Base-by-base conservation (phyloP, 1,140 invertebrate species). In the Eueides isabella region DNA sequence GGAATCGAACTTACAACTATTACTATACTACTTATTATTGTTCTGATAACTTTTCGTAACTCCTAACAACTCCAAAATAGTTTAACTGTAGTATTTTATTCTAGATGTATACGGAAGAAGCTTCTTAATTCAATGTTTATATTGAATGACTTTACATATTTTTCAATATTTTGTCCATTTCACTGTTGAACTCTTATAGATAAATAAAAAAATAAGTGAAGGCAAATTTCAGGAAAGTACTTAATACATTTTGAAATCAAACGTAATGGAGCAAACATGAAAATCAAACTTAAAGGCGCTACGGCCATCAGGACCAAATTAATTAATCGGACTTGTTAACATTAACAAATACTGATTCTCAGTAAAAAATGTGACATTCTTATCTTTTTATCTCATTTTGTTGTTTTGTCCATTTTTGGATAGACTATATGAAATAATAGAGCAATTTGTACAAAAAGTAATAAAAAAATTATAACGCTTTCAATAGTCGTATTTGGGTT, bases 211-310 rank as follows among this genome's bases (percentile, higher is more conserved):
- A 55, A 55, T 55, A 55, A 19, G 7, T 55, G 1, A 26, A 55
- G 26, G 26, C 9, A 23, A 23, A 55, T 26, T 55, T 55, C 7
- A 26, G 19, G 19, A 26, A 55, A 55, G 26, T 55, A 23, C 41
- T 44, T 26, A 26, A 55, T 19, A 55, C 48, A n/a, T 33, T 64
- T 35, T 33, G 30, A 23, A 64, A 64, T 64, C 62, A 64, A 64
- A 64, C 33, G n/a, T 64, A 64, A 64, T 64, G 30, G 29, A 64
- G 29, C 28, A 64, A 64, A 64, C 62, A 35, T 33, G 62, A 33
- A 64, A 33, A 9, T 16, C 62, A 64, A 64, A 64, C 62, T 64
- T 33, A 55, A 64, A 64, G 30, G 31, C 62, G 29, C 7, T 64
- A 63, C 61, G 16, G 19, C 62, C 62, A 19, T 9, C 62, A 16